Evolutionary conservation across 1,140 invertebrate genomes (phyloP), one percentile per base, ranked within the genome.

Genomic region (Pogonus chalceus): DNA sequence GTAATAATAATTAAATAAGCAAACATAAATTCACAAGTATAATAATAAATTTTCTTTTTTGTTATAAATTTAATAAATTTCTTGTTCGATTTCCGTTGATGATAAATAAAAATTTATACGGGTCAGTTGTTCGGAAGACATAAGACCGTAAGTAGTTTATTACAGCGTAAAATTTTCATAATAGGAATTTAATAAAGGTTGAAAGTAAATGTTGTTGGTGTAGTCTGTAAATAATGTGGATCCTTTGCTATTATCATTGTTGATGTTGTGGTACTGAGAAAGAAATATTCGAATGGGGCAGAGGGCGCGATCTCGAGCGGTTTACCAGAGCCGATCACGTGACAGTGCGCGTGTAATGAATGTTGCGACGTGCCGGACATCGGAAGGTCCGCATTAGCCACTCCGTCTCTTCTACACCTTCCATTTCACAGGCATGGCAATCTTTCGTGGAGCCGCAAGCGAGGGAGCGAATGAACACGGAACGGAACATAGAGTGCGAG

Each of bases 371-470:
- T 57, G 57, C 55, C 46, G 49, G 54, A 56, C 55, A 53, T 58
- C 52, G 54, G 51, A 58, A 58, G 55, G 51, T 56, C 49, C 54
- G 52, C 54, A 58, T 58, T 58, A 58, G 55, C 47, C 26, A 52
- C 23, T 49, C 47, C 47, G 7, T 16, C 47, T 4, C 9, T 18
- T 43, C 37, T 4, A 4, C 7, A 18, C 9, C 37, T 43, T 31
- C 14, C 26, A n/a, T n/a, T n/a, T n/a, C n/a, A n/a, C n/a, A n/a
- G n/a, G n/a, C n/a, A n/a, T n/a, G n/a, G n/a, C n/a, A n/a, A n/a
- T n/a, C n/a, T n/a, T n/a, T n/a, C n/a, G n/a, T n/a, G n/a, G n/a
- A n/a, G 7, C 21, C 16, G 21, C 16, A 21, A 48, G 16, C 16
- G 35, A 37, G 35, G 18, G 3, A 37, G 35, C 14, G 35, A 37